A percentile compares a stretch with the other conserved stretches of the same genome.
phyloP scores from a whole-genome alignment of 64 coral and sea anemone genomes.

The Acropora tenuis region DNA sequence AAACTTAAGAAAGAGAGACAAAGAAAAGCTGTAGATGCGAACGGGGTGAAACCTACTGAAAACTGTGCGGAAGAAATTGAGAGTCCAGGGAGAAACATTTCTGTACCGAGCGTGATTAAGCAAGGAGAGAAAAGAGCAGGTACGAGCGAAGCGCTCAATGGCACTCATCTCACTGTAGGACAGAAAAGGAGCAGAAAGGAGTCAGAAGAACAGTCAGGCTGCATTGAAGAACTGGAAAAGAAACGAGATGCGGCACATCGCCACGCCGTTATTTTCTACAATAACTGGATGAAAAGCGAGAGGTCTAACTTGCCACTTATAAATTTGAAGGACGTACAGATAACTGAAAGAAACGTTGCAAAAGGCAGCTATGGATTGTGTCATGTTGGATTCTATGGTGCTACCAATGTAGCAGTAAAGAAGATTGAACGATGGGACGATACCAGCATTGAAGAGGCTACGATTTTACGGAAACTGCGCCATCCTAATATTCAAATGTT shows the following conservation, averaged over 20 bases:
- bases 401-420: slow-evolving; percentile 30
- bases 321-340: slow-evolving; percentile 9
- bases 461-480: slow-evolving; percentile 34
- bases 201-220: slow-evolving; percentile 7
- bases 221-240: no score
- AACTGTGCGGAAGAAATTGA: neutral
- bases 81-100: no score
- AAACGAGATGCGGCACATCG: neutral
- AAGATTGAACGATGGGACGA: slow-evolving; percentile 36
- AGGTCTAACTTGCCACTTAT: neutral
- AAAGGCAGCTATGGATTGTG: slow-evolving; percentile 38
- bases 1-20: neutral
- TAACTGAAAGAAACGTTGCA: slow-evolving; percentile 29
- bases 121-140: no score
- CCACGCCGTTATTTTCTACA: slow-evolving; percentile 30
- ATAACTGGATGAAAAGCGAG: slow-evolving; percentile 52
- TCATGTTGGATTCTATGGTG: slow-evolving; percentile 12
- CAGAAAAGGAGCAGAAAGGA: slow-evolving; percentile 34
- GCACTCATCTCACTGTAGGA: no score
- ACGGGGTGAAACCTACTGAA: neutral
- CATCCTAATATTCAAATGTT: slow-evolving; percentile 29
- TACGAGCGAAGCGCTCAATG: no score
- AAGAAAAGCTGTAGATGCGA: neutral
- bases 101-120: no score
- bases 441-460: slow-evolving; percentile 7